Evolutionary conservation across 2,888 invertebrate species (phyloP).

Genomic region (Tiliacea citrago): DNA sequence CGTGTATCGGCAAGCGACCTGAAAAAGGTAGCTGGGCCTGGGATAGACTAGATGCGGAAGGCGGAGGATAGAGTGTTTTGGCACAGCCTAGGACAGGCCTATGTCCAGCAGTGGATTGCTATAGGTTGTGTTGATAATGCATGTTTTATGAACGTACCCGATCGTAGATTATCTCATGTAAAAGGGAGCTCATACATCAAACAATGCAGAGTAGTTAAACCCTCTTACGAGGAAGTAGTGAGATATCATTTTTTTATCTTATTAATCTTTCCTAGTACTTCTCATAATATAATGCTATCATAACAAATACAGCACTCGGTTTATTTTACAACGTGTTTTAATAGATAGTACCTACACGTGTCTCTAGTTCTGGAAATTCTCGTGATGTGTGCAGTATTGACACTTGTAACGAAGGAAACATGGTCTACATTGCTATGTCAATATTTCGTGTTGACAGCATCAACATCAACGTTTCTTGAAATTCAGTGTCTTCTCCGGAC

Average conservation of each 20-base stretch:
- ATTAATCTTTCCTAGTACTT: constrained; percentile 9
- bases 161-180: neutral
- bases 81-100: no score
- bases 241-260: constrained; percentile 3
- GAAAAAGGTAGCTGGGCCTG: no score
- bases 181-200: neutral
- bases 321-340: constrained; percentile 7
- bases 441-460: neutral
- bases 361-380: neutral
- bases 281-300: constrained; percentile 2
- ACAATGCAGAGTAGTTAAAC: neutral
- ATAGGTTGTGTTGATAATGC: no score
- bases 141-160: no score
- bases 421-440: neutral
- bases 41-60: no score
- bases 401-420: neutral
- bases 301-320: constrained; percentile 8
- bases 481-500: neutral
- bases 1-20: no score
- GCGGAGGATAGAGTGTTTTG: no score
- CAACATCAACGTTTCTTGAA: neutral
- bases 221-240: neutral
- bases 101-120: no score
- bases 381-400: constrained; percentile 8
- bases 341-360: constrained; percentile 16